Conservation (phyloP, 2,888 invertebrate genomes). For the Lithophane socia region DNA sequence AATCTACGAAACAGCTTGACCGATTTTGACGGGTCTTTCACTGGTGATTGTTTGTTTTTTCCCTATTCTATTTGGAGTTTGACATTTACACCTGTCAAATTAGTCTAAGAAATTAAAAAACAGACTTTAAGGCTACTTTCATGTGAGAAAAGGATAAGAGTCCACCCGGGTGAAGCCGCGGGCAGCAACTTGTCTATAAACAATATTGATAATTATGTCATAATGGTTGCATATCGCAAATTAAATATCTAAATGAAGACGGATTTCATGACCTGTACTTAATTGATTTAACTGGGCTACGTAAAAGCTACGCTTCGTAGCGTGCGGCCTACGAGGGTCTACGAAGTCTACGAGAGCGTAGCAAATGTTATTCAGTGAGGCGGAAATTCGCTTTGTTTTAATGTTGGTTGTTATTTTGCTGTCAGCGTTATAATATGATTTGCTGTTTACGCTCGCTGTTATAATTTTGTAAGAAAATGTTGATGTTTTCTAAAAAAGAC, state of each 20-base stretch:
- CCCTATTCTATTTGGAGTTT: too few relatives aligned
- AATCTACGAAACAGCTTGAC: too few relatives aligned
- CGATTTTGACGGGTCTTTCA: too few relatives aligned
- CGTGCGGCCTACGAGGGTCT: constrained; percentile 31
- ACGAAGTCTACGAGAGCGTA: constrained; percentile 44
- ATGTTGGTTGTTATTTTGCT: not conserved
- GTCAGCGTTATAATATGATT: not conserved
- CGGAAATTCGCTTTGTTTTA: not conserved
- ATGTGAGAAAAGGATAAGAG: too few relatives aligned
- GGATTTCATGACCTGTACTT: not conserved
- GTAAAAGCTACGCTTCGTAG: constrained; percentile 43
- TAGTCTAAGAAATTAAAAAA: too few relatives aligned
- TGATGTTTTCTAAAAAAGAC: not conserved
- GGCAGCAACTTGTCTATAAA: not conserved
- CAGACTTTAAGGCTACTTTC: too few relatives aligned
- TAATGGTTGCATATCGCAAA: not conserved
- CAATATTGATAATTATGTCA: not conserved
- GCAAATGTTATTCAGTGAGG: constrained; percentile 16
- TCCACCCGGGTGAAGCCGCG: too few relatives aligned
- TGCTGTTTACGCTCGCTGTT: not conserved
- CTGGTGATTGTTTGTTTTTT: too few relatives aligned
- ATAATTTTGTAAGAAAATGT: not conserved
- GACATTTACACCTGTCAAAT: too few relatives aligned
- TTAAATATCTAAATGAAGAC: not conserved
- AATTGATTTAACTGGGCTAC: not conserved